phyloP scores from a whole-genome alignment of 1,140 invertebrate genomes.

The Trachymyrmex cornetzi region DNA sequence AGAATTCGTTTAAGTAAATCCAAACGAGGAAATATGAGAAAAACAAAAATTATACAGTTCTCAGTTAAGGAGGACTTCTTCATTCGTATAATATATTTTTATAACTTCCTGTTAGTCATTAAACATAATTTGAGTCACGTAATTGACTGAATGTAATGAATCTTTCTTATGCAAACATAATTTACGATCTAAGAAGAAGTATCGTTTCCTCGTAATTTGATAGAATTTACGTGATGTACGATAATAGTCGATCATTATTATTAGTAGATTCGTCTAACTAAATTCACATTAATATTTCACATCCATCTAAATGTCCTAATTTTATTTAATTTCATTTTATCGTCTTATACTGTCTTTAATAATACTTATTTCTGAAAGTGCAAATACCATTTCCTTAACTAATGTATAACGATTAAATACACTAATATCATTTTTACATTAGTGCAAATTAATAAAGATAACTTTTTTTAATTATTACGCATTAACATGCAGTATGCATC shows the following conservation, averaged over 20 bases:
- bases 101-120: background rate
- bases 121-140: background rate
- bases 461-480: background rate
- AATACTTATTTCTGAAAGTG: background rate
- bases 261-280: conserved; percentile 36
- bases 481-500: background rate
- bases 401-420: background rate
- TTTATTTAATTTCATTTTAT: background rate
- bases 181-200: background rate
- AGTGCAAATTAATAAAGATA: conserved; percentile 1
- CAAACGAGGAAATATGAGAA: background rate
- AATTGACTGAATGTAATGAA: conserved; percentile 1
- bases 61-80: background rate
- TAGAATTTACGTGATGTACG: background rate
- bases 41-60: background rate
- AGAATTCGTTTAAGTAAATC: background rate
- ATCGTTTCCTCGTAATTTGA: background rate
- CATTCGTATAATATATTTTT: background rate
- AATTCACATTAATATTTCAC: conserved; percentile 24
- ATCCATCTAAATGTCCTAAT: background rate
- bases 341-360: background rate
- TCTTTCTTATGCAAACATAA: background rate
- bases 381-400: background rate
- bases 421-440: background rate
- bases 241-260: conserved; percentile 22